Conservation (phyloP, 2,797 vertebrate species). For the Thamnophis elegans region DNA sequence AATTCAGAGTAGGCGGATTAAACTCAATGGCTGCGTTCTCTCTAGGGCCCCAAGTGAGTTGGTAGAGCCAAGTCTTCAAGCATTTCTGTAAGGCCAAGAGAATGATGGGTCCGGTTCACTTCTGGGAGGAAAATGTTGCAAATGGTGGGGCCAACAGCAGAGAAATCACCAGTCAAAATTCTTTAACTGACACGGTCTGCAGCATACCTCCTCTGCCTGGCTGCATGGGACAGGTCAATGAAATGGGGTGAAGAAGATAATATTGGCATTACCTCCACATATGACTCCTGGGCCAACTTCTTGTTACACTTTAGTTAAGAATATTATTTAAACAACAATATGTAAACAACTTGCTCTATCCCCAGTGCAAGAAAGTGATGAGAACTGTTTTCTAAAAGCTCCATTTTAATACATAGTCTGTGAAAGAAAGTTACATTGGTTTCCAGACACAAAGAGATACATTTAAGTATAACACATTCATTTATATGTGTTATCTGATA, state of each 20-base stretch:
- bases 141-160: background rate
- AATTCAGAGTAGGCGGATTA: too few species aligned
- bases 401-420: background rate
- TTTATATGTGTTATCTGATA: background rate
- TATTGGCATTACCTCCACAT: background rate
- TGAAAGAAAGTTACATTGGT: background rate
- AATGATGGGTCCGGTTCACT: background rate
- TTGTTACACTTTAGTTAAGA: background rate
- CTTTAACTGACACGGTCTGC: background rate
- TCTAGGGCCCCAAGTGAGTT: too few species aligned
- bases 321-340: background rate
- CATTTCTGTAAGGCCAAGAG: too few species aligned
- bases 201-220: background rate
- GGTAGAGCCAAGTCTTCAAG: too few species aligned
- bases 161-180: background rate
- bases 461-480: background rate
- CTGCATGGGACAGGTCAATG: background rate
- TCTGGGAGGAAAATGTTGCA: background rate
- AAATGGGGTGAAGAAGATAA: background rate
- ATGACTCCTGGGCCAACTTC: background rate
- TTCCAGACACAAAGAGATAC: background rate
- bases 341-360: background rate
- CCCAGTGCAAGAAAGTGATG: background rate
- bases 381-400: background rate
- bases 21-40: too few species aligned